Percentiles rank a stretch among this genome's conserved stretches.
phyloP scores from a whole-genome alignment of 2,797 vertebrate genomes.

The Pseudomugil tenellus region DNA sequence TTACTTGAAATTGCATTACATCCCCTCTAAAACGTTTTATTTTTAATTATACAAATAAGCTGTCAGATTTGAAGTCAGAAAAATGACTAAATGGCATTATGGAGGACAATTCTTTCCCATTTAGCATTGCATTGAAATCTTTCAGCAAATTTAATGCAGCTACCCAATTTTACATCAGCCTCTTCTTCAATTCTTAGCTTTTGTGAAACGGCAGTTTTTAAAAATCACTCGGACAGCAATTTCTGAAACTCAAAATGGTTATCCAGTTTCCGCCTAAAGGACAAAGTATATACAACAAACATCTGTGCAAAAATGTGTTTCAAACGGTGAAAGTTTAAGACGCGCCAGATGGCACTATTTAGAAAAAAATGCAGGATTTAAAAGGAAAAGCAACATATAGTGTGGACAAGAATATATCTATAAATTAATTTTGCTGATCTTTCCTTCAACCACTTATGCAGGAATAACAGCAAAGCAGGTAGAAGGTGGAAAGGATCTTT shows the following conservation, averaged over 20 bases:
- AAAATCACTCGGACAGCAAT: slow-evolving; percentile 5
- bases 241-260: slow-evolving; percentile 36
- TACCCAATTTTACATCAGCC: slow-evolving; percentile 8
- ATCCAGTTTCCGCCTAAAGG: slow-evolving; percentile 11
- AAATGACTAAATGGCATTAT: slow-evolving; percentile 20
- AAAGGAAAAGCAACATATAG: slow-evolving; percentile 31
- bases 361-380: slow-evolving; percentile 18
- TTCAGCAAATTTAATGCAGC: slow-evolving; percentile 23
- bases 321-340: slow-evolving; percentile 30
- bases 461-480: slow-evolving; percentile 34
- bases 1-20: slow-evolving; percentile 64
- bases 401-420: slow-evolving; percentile 56
- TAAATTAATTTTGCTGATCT: slow-evolving; percentile 71
- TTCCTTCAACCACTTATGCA: slow-evolving; percentile 43
- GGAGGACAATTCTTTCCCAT: slow-evolving; percentile 13
- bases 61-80: slow-evolving; percentile 28
- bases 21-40: slow-evolving; percentile 17
- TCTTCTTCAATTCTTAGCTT: slow-evolving; percentile 10
- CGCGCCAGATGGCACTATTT: slow-evolving; percentile 30
- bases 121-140: slow-evolving; percentile 49
- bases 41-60: slow-evolving; percentile 38
- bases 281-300: slow-evolving; percentile 38
- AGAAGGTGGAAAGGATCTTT: slow-evolving; percentile 31
- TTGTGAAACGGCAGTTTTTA: not conserved
- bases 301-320: slow-evolving; percentile 56